These are phyloP conservation scores for Drosophila ohnishii DNA, from an alignment of 1,140 invertebrate genomes.

Conservation along the genomic window DNA sequence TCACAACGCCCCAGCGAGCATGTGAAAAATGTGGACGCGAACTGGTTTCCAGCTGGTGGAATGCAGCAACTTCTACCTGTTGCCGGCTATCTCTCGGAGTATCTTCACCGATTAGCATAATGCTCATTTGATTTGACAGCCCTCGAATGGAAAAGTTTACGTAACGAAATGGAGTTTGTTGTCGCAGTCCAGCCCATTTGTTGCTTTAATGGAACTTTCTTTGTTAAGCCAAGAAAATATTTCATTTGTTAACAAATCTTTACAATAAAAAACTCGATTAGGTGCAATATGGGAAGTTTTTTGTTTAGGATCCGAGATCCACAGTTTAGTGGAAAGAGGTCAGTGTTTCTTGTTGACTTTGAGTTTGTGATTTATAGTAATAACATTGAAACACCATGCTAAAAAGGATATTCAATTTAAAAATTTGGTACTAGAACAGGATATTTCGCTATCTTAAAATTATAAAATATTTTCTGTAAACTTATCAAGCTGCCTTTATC, in stretches of 20 bases:
- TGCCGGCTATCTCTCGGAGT: slow-evolving; percentile 45
- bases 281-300: not conserved
- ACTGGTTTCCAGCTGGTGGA: slow-evolving; percentile 50
- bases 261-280: not conserved
- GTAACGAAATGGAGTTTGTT: slow-evolving; percentile 55
- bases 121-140: slow-evolving; percentile 70
- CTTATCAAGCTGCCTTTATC: not conserved
- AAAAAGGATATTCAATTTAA: no score
- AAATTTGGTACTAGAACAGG: not conserved
- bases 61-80: slow-evolving; percentile 42
- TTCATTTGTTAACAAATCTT: slow-evolving; percentile 17
- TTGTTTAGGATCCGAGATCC: not conserved
- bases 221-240: slow-evolving; percentile 33
- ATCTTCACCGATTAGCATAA: slow-evolving; percentile 75
- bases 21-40: slow-evolving; percentile 49
- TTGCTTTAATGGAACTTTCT: slow-evolving; percentile 53
- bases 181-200: slow-evolving; percentile 17
- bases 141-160: slow-evolving; percentile 51
- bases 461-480: not conserved
- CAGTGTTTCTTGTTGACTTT: not conserved
- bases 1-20: slow-evolving; percentile 48
- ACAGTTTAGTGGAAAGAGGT: not conserved
- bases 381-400: not conserved
- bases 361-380: not conserved
- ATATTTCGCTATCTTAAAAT: not conserved